phyloP scores from a whole-genome alignment of 2,888 invertebrate species.

The Spisula subtruncata region DNA sequence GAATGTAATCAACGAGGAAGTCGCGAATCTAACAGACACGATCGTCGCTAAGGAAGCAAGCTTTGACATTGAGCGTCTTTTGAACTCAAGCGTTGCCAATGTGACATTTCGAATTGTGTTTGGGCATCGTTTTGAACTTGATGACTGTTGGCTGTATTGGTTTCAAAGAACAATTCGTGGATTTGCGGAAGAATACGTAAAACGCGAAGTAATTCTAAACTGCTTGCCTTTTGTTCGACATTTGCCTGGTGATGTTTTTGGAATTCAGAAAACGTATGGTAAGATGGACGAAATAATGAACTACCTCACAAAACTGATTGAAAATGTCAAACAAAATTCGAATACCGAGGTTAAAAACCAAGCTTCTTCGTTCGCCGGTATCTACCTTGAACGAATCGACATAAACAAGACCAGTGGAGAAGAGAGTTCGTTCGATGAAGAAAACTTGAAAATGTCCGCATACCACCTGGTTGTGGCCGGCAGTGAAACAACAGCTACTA shows the following conservation, averaged over 20 bases:
- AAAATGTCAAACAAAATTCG: constrained; percentile 22
- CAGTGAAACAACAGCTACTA: constrained; percentile 47
- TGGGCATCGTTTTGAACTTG: constrained; percentile 50
- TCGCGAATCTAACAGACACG: constrained; percentile 8
- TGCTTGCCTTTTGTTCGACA: constrained; percentile 40
- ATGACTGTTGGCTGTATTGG: constrained; percentile 36
- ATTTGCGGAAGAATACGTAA: constrained; percentile 27
- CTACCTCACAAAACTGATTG: constrained; percentile 23
- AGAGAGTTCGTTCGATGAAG: constrained; percentile 39
- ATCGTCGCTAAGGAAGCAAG: neutral
- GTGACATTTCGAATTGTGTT: constrained; percentile 47
- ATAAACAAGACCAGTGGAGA: neutral
- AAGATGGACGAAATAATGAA: neutral
- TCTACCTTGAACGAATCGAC: constrained; percentile 33
- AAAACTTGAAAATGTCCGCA: constrained; percentile 28
- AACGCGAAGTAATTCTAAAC: constrained; percentile 30
- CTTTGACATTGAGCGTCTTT: constrained; percentile 45
- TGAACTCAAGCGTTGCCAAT: constrained; percentile 49
- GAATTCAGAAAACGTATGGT: constrained; percentile 18
- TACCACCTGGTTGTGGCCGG: constrained; percentile 51
- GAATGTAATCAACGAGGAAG: constrained; percentile 45
- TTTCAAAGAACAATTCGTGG: constrained; percentile 8
- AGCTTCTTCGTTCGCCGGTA: neutral
- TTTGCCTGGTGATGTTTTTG: constrained; percentile 32
- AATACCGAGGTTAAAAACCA: constrained; percentile 8